A percentile compares a stretch with the other conserved stretches of the same genome.
These are phyloP conservation scores for Heliornis fulica DNA, from an alignment of 2,113 vertebrate species.

Conservation along the genomic window DNA sequence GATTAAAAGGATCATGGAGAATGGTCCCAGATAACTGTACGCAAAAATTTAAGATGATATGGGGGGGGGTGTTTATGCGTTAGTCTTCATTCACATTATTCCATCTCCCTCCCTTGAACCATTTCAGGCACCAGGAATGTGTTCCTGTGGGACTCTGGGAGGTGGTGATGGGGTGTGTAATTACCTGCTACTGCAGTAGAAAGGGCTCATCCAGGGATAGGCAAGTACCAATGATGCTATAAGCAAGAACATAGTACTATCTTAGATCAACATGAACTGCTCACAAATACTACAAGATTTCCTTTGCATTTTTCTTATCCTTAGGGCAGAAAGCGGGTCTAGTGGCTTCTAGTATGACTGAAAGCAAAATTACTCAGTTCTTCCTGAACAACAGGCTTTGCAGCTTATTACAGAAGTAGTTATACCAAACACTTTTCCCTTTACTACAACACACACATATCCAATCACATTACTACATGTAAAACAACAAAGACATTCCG, in stretches of 20 bases:
- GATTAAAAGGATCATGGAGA: background rate
- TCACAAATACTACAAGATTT: background rate
- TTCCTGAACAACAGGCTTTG: background rate
- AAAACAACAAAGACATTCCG: background rate
- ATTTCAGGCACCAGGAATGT: background rate
- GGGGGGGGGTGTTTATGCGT: background rate
- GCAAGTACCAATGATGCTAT: background rate
- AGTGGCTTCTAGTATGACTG: background rate
- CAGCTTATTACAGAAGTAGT: background rate
- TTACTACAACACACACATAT: background rate
- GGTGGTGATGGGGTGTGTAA: too few relatives aligned
- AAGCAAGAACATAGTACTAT: background rate
- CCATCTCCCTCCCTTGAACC: background rate
- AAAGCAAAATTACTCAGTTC: background rate
- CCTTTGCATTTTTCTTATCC: background rate
- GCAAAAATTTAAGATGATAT: background rate
- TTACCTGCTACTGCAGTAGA: background rate
- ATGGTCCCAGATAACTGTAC: background rate
- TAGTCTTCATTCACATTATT: background rate
- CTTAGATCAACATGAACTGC: background rate
- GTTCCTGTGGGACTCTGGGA: background rate
- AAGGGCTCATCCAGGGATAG: background rate
- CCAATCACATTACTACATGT: background rate
- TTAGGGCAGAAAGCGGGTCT: background rate
- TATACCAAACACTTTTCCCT: background rate